Percentiles rank a stretch among this genome's conserved stretches.
Evolutionary conservation across 2,797 vertebrate genomes (phyloP).

Genomic region (Momotus momota): DNA sequence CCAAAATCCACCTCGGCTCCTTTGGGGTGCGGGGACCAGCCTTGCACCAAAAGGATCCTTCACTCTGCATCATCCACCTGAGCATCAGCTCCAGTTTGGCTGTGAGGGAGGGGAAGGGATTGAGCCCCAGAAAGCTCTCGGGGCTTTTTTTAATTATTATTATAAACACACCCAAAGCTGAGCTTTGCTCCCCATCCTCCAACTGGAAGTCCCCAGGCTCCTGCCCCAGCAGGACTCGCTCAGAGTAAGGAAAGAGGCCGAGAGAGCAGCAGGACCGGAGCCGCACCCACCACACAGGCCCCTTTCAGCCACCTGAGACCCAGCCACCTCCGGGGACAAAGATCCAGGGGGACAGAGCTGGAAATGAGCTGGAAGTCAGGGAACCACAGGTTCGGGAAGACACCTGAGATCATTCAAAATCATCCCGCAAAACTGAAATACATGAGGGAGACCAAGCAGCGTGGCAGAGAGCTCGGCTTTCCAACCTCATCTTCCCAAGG

Average conservation of each 20-base stretch:
- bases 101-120: fast-evolving
- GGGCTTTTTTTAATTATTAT: not conserved
- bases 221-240: not conserved
- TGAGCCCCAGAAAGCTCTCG: not conserved
- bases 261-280: fast-evolving
- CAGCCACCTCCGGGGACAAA: fast-evolving
- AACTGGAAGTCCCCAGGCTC: not conserved
- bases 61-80: not conserved
- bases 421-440: fast-evolving
- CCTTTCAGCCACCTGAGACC: not conserved
- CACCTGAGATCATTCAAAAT: not conserved
- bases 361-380: not conserved
- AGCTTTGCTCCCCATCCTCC: not conserved
- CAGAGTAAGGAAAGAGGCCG: not conserved
- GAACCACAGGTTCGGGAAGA: fast-evolving
- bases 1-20: not conserved
- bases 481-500: not conserved
- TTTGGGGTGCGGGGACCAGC: not conserved
- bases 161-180: not conserved
- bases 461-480: fast-evolving
- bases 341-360: fast-evolving
- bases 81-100: not conserved
- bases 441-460: fast-evolving
- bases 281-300: not conserved
- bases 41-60: not conserved